Evolutionary conservation across 2,113 vertebrate species (phyloP).

Genomic region (Ailuropoda melanoleuca): DNA sequence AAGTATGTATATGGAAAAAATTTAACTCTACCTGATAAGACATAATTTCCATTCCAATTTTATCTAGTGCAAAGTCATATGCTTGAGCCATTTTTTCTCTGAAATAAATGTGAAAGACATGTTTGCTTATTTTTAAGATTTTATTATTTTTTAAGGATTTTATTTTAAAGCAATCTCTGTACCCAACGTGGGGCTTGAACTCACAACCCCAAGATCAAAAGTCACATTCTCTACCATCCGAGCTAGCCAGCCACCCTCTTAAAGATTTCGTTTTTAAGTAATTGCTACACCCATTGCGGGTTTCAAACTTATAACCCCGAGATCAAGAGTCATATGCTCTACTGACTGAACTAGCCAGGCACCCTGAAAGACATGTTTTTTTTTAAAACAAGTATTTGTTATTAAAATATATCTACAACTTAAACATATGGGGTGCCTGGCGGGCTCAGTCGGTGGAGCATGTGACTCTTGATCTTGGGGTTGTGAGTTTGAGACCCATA

Average conservation of each 20-base stretch:
- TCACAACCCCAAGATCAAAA: not conserved
- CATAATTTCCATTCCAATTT: slow-evolving; percentile 99
- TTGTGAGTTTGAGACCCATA: not conserved
- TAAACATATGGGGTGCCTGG: not conserved
- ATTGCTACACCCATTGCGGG: not conserved
- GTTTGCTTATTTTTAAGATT: not conserved
- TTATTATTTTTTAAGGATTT: not conserved
- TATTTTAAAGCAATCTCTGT: not conserved
- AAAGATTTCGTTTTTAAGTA: not conserved
- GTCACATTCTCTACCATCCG: not conserved
- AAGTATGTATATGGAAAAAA: slow-evolving; percentile 46
- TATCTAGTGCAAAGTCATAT: slow-evolving; percentile 99
- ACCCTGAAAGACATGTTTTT: not conserved
- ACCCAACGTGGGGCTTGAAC: not conserved
- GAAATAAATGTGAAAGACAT: slow-evolving; percentile 71
- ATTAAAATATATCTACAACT: slow-evolving; percentile 24
- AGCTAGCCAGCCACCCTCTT: not conserved
- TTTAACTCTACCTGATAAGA: slow-evolving; percentile 94
- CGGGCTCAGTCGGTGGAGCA: not conserved
- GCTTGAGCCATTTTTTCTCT: slow-evolving; percentile 99
- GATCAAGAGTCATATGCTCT: not conserved
- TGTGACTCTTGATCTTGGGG: not conserved
- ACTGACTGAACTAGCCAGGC: not conserved
- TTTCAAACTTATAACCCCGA: not conserved
- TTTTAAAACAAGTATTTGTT: not conserved